Base-by-base conservation (phyloP, 37 sponge, comb jelly and placozoan species). In the Lycopodina hypogea region DNA sequence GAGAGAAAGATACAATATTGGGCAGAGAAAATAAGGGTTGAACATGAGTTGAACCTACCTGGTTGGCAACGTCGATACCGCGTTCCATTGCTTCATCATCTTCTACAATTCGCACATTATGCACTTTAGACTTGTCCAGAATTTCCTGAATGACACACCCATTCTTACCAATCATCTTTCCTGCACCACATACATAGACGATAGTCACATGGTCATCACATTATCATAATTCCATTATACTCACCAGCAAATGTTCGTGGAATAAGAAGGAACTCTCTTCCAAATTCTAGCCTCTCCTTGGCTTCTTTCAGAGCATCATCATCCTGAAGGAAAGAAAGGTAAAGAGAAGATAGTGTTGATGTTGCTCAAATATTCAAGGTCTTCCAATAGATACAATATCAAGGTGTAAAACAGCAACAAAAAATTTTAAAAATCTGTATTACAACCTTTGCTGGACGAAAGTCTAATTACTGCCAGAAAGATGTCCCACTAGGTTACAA, bases 121-220 rank as follows among this genome's bases (percentile, higher is more conserved):
- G 65, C 19, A 93, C 83, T 26, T 86, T 63, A 51, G 89, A 86
- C 74, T 93, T 88, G 29, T 93, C 93, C 70, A 93, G 74, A 19
- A 93, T 89, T 35, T 86, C 89, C 68, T 89, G 89, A 15, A 93
- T 89, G 6, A 86, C 48, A 48, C 83, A 70, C 26, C 93, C 93
- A 33, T 77, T 75, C 73, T 86, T 82, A 0, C 93, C 93, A 33
- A 93, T 93, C 78, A 93, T 83, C 39, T 83, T 82, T 34, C 86
- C 91, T 89, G 75, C 78, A 77, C 1, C 26, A 71, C 29, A 36
- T 30, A 71, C 36, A 8, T 9, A 68, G n/a, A n/a, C n/a, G n/a
- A n/a, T n/a, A 28, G 24, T 29, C 71, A 65, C 34, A 65, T 65
- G 66, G 30, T 26, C 53, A 4, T 55, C 33, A 55, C 56, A 33